Percentiles rank a stretch among this genome's conserved stretches.
Evolutionary conservation across 2,113 vertebrate species (phyloP).

Genomic region (Chaenocephalus aceratus): DNA sequence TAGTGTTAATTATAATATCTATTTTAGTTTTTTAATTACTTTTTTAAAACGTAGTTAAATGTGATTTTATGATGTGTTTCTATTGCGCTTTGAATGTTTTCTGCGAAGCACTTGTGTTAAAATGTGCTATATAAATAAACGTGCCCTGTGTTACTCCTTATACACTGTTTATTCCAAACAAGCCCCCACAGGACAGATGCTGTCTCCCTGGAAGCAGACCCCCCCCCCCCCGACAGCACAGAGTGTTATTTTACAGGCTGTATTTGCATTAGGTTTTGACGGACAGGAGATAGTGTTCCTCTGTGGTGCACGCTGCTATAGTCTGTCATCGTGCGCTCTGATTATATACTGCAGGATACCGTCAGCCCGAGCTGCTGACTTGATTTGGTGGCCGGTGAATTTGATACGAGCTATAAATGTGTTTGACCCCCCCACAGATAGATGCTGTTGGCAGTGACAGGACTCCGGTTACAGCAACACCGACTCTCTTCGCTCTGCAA

Average conservation of each 20-base stretch:
- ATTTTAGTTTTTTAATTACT: no score
- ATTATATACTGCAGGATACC: slow-evolving; percentile 50
- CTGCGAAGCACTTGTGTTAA: no score
- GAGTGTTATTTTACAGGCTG: not conserved
- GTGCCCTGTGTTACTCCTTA: no score
- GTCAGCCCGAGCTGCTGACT: slow-evolving; percentile 47
- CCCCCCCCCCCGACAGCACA: not conserved
- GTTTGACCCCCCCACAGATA: slow-evolving; percentile 49
- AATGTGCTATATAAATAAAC: no score
- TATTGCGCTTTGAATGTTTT: no score
- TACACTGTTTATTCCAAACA: not conserved
- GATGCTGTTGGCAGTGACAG: slow-evolving; percentile 40
- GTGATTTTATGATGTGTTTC: no score
- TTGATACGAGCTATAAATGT: slow-evolving; percentile 71
- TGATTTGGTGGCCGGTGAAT: slow-evolving; percentile 49
- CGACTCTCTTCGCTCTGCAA: slow-evolving; percentile 20
- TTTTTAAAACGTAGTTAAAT: no score
- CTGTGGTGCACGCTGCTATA: slow-evolving; percentile 28
- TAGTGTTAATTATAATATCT: no score
- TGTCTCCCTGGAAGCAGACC: not conserved
- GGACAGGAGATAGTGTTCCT: slow-evolving; percentile 54
- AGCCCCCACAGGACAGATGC: no score
- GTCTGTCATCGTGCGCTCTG: slow-evolving; percentile 52
- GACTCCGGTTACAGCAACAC: slow-evolving; percentile 51
- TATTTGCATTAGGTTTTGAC: slow-evolving; percentile 49